A percentile compares a stretch with the other conserved stretches of the same genome.
Conservation (phyloP, 2,113 vertebrate genomes). For the Festucalex cinctus region DNA sequence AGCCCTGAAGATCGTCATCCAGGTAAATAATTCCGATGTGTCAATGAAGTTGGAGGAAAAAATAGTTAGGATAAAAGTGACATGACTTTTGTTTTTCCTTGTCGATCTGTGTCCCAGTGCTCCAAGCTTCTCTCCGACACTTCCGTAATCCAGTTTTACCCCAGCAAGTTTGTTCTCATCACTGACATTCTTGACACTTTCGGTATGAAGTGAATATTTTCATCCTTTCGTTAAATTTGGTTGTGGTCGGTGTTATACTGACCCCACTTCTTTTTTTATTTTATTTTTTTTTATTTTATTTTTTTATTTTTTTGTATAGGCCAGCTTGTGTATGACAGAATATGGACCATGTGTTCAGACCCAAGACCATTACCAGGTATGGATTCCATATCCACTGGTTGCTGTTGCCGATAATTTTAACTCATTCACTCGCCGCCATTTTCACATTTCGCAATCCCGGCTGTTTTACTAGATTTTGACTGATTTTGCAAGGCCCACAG, state of each 20-base stretch:
- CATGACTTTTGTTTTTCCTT: neutral
- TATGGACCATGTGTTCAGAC: conserved; percentile 89
- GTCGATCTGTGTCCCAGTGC: conserved; percentile 73
- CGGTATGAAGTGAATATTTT: conserved; percentile 70
- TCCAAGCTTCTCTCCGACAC: conserved; percentile 97
- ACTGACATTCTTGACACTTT: conserved; percentile 98
- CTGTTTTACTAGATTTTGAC: too few relatives aligned
- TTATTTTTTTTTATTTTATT: too few relatives aligned
- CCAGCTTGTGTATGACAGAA: conserved; percentile 90
- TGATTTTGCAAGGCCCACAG: too few relatives aligned
- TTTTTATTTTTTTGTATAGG: conserved; percentile 72
- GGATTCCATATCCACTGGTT: neutral
- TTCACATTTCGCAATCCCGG: too few relatives aligned
- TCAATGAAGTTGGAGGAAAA: neutral
- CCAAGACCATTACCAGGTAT: conserved; percentile 77
- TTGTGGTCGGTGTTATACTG: neutral
- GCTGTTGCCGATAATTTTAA: too few relatives aligned
- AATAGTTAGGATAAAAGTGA: too few relatives aligned
- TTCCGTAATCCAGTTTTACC: conserved; percentile 96
- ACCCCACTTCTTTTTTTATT: neutral
- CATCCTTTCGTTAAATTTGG: neutral
- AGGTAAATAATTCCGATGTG: conserved; percentile 67
- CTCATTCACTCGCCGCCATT: too few relatives aligned
- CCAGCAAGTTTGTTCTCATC: conserved; percentile 98
- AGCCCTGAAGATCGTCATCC: conserved; percentile 97